Base-by-base conservation (phyloP, 2,113 vertebrate genomes). In the Lamprologus callipterus region DNA sequence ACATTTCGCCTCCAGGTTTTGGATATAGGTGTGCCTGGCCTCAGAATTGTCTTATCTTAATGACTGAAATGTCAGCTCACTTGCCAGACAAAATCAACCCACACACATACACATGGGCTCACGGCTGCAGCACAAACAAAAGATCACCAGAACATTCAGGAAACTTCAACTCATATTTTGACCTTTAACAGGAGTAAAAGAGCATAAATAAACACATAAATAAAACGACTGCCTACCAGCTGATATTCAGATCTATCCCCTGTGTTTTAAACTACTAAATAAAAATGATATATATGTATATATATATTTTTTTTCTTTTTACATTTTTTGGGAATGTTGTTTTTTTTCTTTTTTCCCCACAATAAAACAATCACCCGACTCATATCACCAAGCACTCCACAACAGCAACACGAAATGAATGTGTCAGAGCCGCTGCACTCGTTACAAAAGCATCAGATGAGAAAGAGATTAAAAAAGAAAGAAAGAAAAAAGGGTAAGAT, bases 41-140 rank as follows among this genome's bases (percentile, higher is more conserved):
- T 93, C 68, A 85, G 17, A 82, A 80, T 70, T 88, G 7, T 89
- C 81, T 88, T 84, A 83, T 93, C 86, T 91, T 85, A 45, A 83
- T 73, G 45, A 91, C 53, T 88, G 45, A 95, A 93, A 91, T 87
- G 90, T 91, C 85, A 89, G 75, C 40, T 81, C 51, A 80, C 33
- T 86, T 51, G 31, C 65, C 35, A 81, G 26, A 81, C 12, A 31
- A 86, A 82, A 80, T 23, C 82, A 40, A 70, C 80, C 31, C 83
- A 75, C 73, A 84, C 63, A 42, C 54, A n/a, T n/a, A 37, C 57
- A 83, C 37, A 53, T 42, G 10, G 5, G 8, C 11, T 55, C 58
- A 87, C 13, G 42, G 21, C 37, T 26, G 79, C 82, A 51, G 31
- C 54, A 54, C 17, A 85, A 16, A 80, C 26, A 83, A 51, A 21